These are phyloP conservation scores for Dromiciops gliroides DNA, from an alignment of 2,113 vertebrate genomes.

Conservation along the genomic window DNA sequence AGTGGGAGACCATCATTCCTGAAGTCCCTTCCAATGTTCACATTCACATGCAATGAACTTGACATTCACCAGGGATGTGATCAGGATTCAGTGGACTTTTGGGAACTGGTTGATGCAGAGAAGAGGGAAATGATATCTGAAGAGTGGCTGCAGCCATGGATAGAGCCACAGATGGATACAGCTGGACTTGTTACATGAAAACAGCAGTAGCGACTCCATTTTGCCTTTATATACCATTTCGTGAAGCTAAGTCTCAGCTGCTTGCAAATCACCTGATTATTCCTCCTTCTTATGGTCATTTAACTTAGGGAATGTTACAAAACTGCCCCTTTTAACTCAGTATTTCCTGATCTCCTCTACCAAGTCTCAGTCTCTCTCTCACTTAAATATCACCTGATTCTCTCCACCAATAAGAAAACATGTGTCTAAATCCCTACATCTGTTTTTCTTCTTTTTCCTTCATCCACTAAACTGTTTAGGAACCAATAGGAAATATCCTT, in stretches of 20 bases:
- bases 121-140: not conserved
- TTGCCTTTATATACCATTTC: not conserved
- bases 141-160: not conserved
- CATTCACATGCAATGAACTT: no score
- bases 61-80: not conserved
- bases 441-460: not conserved
- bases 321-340: not conserved
- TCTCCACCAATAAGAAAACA: not conserved
- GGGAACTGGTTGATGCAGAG: not conserved
- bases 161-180: not conserved
- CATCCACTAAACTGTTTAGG: not conserved
- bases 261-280: not conserved
- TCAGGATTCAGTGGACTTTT: not conserved
- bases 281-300: not conserved
- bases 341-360: not conserved
- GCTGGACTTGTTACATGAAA: not conserved
- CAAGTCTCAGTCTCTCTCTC: not conserved
- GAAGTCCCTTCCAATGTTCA: not conserved
- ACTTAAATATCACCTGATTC: no score
- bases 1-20: not conserved
- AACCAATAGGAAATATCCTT: not conserved
- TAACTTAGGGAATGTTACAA: not conserved
- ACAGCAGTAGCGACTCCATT: not conserved
- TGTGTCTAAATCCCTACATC: not conserved
- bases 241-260: not conserved